Evolutionary conservation across 2,113 vertebrate species (phyloP).

Genomic region (Pteropus alecto): DNA sequence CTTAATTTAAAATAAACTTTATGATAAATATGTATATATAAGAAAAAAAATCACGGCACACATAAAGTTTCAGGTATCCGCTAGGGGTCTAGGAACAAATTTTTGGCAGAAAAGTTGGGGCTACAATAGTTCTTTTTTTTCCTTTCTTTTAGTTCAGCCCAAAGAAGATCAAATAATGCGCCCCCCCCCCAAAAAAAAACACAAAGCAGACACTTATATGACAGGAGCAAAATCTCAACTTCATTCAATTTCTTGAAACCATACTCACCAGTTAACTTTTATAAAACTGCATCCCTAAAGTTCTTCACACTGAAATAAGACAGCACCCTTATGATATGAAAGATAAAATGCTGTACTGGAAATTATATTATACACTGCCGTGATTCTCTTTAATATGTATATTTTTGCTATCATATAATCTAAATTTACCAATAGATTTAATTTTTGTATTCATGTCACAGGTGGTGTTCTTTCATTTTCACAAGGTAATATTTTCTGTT

Average conservation of each 20-base stretch:
- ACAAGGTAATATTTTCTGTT: not conserved
- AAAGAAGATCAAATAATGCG: not conserved
- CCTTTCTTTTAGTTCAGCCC: not conserved
- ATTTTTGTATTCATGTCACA: not conserved
- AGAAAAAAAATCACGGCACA: not conserved
- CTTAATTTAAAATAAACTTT: not conserved
- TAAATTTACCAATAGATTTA: not conserved
- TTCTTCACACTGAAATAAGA: not conserved
- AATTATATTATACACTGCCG: too few species aligned
- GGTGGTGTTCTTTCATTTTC: not conserved
- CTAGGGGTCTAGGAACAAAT: not conserved
- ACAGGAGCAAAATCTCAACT: not conserved
- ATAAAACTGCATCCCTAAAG: not conserved
- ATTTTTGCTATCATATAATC: not conserved
- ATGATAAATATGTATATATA: not conserved
- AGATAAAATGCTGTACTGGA: not conserved
- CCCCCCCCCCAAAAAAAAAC: not conserved
- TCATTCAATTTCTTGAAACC: not conserved
- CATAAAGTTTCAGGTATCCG: not conserved
- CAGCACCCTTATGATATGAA: not conserved
- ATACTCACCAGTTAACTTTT: not conserved
- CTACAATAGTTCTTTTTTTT: not conserved
- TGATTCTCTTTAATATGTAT: not conserved
- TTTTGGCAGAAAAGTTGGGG: not conserved
- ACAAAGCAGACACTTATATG: not conserved